These are phyloP conservation scores for Eleginops maclovinus DNA, from an alignment of 2,113 vertebrate genomes.

Conservation along the genomic window DNA sequence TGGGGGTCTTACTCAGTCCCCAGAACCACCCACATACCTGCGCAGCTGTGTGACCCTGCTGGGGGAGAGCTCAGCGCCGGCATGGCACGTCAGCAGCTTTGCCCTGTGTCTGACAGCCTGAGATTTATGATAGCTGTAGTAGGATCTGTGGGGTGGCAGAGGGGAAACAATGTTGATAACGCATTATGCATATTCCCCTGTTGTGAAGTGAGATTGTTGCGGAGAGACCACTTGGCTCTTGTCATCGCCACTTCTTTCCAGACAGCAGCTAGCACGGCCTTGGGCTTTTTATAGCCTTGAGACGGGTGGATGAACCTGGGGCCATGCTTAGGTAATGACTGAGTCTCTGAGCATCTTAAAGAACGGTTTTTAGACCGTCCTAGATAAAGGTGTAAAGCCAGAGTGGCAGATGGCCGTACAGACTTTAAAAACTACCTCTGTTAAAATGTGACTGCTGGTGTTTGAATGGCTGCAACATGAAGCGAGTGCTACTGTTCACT, in stretches of 20 bases:
- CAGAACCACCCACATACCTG: constrained; percentile 37
- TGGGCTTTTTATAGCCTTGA: not conserved
- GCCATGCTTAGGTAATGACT: not conserved
- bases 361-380: not conserved
- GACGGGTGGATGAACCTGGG: constrained; percentile 17
- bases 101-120: constrained; percentile 23
- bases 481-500: not conserved
- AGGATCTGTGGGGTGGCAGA: constrained; percentile 10
- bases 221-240: constrained; percentile 4
- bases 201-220: constrained; percentile 21
- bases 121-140: constrained; percentile 59
- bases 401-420: not conserved
- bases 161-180: constrained; percentile 51
- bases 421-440: not conserved
- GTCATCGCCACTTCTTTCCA: not conserved
- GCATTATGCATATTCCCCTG: constrained; percentile 27
- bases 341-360: not conserved
- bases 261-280: not conserved
- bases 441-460: not conserved
- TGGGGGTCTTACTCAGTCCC: constrained; percentile 17
- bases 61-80: constrained; percentile 31
- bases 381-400: not conserved
- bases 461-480: not conserved
- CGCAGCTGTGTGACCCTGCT: constrained; percentile 40
- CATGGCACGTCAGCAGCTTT: constrained; percentile 43